These are phyloP conservation scores for Gorsachius goisagi DNA, from an alignment of 2,113 vertebrate species.

Conservation along the genomic window DNA sequence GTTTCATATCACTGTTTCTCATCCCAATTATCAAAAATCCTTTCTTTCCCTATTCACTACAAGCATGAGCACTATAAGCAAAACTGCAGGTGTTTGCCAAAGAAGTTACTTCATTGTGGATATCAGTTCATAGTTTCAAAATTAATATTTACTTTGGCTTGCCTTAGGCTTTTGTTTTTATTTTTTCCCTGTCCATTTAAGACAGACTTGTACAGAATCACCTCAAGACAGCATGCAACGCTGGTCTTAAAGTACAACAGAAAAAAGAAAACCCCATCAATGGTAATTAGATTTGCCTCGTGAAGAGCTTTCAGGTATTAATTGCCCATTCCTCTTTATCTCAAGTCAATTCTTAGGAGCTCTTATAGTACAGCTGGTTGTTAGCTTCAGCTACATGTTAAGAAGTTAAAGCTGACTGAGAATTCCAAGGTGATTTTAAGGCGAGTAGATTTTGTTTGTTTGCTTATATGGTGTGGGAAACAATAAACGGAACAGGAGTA, in stretches of 20 bases:
- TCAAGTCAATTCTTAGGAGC: not conserved
- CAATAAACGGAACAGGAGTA: not conserved
- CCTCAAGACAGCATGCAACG: not conserved
- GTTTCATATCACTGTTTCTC: constrained; percentile 27
- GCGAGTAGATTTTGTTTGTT: not conserved
- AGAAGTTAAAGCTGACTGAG: not conserved
- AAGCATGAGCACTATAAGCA: constrained; percentile 16
- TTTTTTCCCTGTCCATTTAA: constrained; percentile 35
- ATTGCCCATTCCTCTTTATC: not conserved
- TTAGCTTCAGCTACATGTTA: not conserved
- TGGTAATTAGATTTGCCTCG: not conserved
- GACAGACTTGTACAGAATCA: not conserved
- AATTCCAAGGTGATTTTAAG: not conserved
- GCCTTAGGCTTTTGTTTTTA: constrained; percentile 50
- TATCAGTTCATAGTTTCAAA: constrained; percentile 52
- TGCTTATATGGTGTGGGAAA: not conserved
- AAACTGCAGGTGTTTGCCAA: constrained; percentile 57
- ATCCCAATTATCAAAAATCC: constrained; percentile 19
- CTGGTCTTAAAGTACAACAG: not conserved
- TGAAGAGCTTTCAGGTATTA: not conserved
- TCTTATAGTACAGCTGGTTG: not conserved
- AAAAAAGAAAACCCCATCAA: not conserved
- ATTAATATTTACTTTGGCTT: constrained; percentile 70
- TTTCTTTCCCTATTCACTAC: constrained; percentile 1
- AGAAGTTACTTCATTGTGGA: constrained; percentile 44